phyloP scores from a whole-genome alignment of 2,113 vertebrate species.

The Oenanthe oenanthe region DNA sequence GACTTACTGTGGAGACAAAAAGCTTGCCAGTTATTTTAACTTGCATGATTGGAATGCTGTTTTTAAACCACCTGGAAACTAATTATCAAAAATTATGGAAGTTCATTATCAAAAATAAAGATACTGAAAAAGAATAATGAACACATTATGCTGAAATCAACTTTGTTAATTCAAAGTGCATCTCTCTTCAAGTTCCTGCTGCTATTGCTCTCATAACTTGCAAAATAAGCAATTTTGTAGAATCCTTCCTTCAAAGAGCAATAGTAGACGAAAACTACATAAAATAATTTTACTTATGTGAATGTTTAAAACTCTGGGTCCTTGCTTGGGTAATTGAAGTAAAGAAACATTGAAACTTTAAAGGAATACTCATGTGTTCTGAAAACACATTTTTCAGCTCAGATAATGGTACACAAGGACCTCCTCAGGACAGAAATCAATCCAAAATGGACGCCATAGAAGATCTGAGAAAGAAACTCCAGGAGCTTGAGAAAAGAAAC shows the following conservation, averaged over 20 bases:
- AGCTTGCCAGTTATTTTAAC: background rate
- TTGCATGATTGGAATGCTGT: background rate
- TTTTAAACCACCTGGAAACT: background rate
- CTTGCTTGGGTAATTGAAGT: too few relatives aligned
- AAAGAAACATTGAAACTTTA: too few relatives aligned
- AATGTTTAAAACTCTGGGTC: too few relatives aligned
- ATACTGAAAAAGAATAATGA: background rate
- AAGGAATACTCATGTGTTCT: too few relatives aligned
- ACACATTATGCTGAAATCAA: background rate
- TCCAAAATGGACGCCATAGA: slow-evolving; percentile 4
- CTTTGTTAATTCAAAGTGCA: background rate
- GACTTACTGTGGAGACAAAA: background rate
- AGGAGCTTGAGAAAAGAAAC: slow-evolving; percentile 78
- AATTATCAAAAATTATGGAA: background rate
- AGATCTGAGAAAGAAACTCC: slow-evolving; percentile 79
- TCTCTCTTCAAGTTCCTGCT: background rate
- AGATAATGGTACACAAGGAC: background rate
- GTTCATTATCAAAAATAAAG: background rate
- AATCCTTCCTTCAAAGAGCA: too few relatives aligned
- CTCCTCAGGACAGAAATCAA: background rate
- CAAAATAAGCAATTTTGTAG: background rate
- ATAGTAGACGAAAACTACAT: too few relatives aligned
- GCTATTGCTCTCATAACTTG: background rate
- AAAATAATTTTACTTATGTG: too few relatives aligned
- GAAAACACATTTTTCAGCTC: too few relatives aligned